Conservation (phyloP, 2,113 vertebrate genomes). For the Aleadryas rufinucha region DNA sequence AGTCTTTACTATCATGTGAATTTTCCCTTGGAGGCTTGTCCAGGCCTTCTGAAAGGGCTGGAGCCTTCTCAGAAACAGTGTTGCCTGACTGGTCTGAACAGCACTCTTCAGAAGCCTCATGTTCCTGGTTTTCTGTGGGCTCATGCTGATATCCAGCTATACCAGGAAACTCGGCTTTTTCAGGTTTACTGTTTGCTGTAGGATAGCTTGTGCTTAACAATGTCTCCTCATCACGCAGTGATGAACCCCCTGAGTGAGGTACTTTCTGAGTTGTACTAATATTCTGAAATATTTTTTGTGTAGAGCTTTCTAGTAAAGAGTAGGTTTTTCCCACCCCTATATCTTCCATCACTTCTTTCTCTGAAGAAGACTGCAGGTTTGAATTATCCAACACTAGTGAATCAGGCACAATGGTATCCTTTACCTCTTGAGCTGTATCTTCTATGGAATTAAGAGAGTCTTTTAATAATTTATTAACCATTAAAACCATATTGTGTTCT, state of each 20-base stretch:
- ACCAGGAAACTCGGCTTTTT: neutral
- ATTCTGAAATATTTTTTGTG: neutral
- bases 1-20: neutral
- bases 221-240: neutral
- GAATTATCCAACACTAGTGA: neutral
- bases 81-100: neutral
- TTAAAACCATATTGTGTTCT: neutral
- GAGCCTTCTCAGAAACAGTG: neutral
- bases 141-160: neutral
- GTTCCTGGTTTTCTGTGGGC: neutral
- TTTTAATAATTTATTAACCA: neutral
- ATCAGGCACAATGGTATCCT: neutral
- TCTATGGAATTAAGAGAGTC: neutral
- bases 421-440: neutral
- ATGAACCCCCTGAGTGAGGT: neutral
- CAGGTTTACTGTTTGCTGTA: neutral
- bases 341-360: neutral
- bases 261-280: neutral
- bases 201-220: neutral
- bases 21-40: neutral
- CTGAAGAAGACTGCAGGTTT: neutral
- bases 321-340: fast-evolving
- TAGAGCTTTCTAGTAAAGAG: neutral
- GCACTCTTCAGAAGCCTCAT: neutral
- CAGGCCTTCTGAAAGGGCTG: neutral